Percentiles rank a stretch among this genome's conserved stretches.
Evolutionary conservation across 2,797 vertebrate genomes (phyloP).

Genomic region (Bryconaethiops microstoma): DNA sequence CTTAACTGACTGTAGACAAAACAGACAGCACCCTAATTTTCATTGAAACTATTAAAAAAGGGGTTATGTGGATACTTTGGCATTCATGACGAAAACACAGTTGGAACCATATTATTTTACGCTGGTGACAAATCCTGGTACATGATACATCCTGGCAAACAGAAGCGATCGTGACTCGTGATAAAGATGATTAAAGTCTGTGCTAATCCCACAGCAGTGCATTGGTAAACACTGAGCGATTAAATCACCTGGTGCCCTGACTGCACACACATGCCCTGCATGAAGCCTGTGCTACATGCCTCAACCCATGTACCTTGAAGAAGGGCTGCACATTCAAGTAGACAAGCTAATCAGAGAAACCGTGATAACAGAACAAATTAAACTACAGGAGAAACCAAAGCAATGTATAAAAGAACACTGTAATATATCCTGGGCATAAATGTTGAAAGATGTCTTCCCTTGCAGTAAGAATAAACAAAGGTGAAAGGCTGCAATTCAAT

Average conservation of each 20-base stretch:
- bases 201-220: constrained; percentile 13
- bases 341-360: not conserved
- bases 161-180: constrained; percentile 7
- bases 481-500: not conserved
- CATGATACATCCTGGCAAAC: constrained; percentile 7
- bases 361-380: not conserved
- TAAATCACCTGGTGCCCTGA: constrained; percentile 8
- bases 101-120: not conserved
- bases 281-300: not conserved
- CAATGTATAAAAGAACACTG: not conserved
- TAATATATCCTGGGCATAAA: not conserved
- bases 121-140: not conserved
- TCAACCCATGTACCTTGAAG: not conserved
- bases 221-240: constrained; percentile 1
- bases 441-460: not conserved
- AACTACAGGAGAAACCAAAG: not conserved
- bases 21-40: not conserved
- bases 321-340: not conserved
- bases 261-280: not conserved
- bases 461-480: not conserved
- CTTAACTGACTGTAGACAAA: not conserved
- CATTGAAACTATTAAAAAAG: not conserved
- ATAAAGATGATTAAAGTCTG: constrained; percentile 14
- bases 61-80: not conserved
- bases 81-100: not conserved